Percentiles rank a stretch among this genome's conserved stretches.
Conservation (phyloP, 2,888 invertebrate species). For the Caenorhabditis angaria region DNA sequence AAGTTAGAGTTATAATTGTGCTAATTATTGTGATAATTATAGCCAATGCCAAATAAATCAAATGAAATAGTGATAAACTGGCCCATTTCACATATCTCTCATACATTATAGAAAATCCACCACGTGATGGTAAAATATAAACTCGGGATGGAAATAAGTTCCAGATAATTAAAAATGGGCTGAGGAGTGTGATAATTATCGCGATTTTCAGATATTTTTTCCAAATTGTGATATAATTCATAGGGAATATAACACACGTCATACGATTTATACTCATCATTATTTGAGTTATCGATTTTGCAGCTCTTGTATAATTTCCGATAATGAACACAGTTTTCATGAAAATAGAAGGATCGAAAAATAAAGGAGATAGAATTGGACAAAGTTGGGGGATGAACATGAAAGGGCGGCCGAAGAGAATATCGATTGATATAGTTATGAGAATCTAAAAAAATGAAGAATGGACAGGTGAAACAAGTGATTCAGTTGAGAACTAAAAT, state of each 20-base stretch:
- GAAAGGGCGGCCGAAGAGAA: constrained; percentile 15
- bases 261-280: constrained; percentile 25
- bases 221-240: constrained; percentile 8
- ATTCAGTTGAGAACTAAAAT: no score
- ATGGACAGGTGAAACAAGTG: not conserved
- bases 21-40: constrained; percentile 16
- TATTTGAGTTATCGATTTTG: constrained; percentile 26
- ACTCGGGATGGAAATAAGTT: not conserved
- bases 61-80: constrained; percentile 12
- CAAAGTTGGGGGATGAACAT: constrained; percentile 17
- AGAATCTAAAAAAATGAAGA: constrained; percentile 9
- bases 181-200: no score
- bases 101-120: not conserved
- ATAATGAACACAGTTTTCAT: constrained; percentile 14
- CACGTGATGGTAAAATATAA: not conserved
- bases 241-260: constrained; percentile 19
- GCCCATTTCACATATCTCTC: not conserved
- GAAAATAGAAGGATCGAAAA: constrained; percentile 6
- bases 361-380: constrained; percentile 11
- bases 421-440: constrained; percentile 8
- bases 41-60: constrained; percentile 18
- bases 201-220: not conserved
- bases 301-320: not conserved
- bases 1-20: constrained; percentile 17
- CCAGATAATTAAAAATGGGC: no score